Conservation (phyloP, 2,888 invertebrate species). For the Hemistola chrysoprasaria region DNA sequence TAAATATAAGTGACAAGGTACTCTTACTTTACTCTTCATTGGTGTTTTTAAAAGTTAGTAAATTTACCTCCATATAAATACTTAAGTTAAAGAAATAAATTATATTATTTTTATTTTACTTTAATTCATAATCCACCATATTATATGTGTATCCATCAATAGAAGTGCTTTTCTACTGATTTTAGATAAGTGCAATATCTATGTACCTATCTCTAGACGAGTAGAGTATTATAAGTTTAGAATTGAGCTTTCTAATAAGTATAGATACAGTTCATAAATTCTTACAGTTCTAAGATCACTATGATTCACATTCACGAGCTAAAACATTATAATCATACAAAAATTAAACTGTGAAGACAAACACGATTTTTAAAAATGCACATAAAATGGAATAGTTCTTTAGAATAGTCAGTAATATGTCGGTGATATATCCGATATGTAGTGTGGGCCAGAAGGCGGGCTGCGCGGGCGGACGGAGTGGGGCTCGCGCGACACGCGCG, state of each 20-base stretch:
- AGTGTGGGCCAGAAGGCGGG: conserved; percentile 21
- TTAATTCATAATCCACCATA: no score
- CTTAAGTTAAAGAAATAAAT: no score
- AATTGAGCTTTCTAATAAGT: conserved; percentile 59
- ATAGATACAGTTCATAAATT: conserved; percentile 26
- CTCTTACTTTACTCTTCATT: no score
- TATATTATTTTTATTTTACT: no score
- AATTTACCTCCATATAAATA: no score
- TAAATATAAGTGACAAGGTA: no score
- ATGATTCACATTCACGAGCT: conserved; percentile 3
- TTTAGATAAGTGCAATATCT: conserved; percentile 13
- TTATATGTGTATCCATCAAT: conserved; percentile 15
- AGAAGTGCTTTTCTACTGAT: conserved; percentile 25
- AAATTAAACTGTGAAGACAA: conserved; percentile 16
- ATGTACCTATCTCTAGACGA: conserved; percentile 1
- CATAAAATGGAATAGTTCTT: conserved; percentile 15
- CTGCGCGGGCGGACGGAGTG: conserved; percentile 21
- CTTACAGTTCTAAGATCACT: conserved; percentile 3
- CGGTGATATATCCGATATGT: conserved; percentile 50
- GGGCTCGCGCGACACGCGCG: conserved; percentile 10
- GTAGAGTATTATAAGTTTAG: conserved; percentile 48
- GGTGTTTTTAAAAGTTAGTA: no score
- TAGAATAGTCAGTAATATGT: conserved; percentile 36
- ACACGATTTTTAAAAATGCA: conserved; percentile 19
- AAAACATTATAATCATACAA: conserved; percentile 7